These are phyloP conservation scores for Phrixothrix hirtus DNA, from an alignment of 2,888 invertebrate species.

Conservation along the genomic window DNA sequence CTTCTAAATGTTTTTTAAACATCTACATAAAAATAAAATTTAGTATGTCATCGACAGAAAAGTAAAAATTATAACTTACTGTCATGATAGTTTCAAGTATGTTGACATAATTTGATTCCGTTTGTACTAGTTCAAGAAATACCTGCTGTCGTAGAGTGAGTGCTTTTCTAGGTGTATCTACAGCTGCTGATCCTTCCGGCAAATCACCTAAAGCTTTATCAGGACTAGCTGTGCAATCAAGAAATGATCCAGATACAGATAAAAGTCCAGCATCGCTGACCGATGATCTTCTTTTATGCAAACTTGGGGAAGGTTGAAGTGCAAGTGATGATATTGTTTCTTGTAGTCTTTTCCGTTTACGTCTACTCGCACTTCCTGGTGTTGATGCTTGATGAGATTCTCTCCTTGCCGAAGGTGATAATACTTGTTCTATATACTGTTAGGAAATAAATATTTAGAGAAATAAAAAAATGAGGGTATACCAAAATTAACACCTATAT, in stretches of 20 bases:
- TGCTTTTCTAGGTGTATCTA: constrained; percentile 68
- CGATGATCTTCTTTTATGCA: constrained; percentile 81
- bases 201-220: constrained; percentile 57
- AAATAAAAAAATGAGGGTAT: background rate
- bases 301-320: constrained; percentile 60
- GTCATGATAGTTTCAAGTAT: constrained; percentile 92
- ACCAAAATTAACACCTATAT: background rate
- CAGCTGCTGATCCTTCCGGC: constrained; percentile 41
- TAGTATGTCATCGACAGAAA: background rate
- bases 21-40: constrained; percentile 61
- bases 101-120: constrained; percentile 96
- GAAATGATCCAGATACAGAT: constrained; percentile 83
- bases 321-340: constrained; percentile 65
- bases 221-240: constrained; percentile 86
- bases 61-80: constrained; percentile 60
- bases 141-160: constrained; percentile 80
- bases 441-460: background rate
- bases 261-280: constrained; percentile 83
- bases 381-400: constrained; percentile 61
- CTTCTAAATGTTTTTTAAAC: constrained; percentile 92
- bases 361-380: constrained; percentile 60
- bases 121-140: constrained; percentile 90
- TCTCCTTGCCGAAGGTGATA: constrained; percentile 59
- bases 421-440: constrained; percentile 59
- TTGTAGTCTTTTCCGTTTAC: constrained; percentile 81